These are phyloP conservation scores for Caretta caretta DNA, from an alignment of 2,113 vertebrate genomes.

Conservation along the genomic window DNA sequence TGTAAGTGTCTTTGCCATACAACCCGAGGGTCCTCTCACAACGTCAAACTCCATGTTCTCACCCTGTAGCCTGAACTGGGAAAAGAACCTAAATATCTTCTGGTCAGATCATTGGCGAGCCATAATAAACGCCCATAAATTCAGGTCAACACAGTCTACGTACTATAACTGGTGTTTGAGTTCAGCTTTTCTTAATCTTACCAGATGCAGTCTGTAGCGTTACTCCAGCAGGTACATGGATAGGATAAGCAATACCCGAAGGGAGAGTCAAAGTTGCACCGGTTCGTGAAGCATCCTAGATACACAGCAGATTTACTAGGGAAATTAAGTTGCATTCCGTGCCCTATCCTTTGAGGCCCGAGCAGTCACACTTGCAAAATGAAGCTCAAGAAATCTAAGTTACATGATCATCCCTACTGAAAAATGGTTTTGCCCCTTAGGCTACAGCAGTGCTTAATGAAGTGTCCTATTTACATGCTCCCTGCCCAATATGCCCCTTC, in stretches of 20 bases:
- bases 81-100: too few species aligned
- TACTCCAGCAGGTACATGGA: conserved; percentile 93
- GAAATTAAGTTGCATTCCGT: neutral
- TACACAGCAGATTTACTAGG: conserved; percentile 15
- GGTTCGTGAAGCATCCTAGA: conserved; percentile 80
- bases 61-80: too few species aligned
- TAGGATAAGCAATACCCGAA: conserved; percentile 86
- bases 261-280: conserved; percentile 85
- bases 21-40: too few species aligned
- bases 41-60: too few species aligned
- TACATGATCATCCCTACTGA: neutral
- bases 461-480: neutral
- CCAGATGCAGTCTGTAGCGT: conserved; percentile 92
- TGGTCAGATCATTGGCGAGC: too few species aligned
- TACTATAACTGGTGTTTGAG: neutral
- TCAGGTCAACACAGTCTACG: too few species aligned
- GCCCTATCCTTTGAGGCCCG: neutral
- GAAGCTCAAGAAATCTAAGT: accelerated
- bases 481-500: neutral
- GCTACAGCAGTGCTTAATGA: neutral
- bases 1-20: too few species aligned
- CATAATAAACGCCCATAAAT: too few species aligned
- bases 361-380: neutral
- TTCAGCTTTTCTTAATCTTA: conserved; percentile 59
- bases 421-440: neutral